These are phyloP conservation scores for Sthenelais limicola DNA, from an alignment of 2,888 invertebrate genomes.

Conservation along the genomic window DNA sequence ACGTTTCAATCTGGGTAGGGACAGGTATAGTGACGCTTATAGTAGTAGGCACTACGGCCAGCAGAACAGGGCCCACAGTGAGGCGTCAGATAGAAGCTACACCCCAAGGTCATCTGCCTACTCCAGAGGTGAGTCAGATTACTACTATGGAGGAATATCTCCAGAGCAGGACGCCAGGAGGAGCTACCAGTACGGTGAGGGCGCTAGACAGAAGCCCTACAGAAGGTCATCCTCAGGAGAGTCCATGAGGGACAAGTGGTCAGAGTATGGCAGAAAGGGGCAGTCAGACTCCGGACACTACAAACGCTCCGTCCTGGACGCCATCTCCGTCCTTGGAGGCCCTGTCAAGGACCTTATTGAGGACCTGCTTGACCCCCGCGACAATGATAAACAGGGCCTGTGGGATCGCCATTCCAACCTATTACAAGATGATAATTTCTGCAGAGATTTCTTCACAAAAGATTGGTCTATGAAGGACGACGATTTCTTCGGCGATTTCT, in stretches of 20 bases:
- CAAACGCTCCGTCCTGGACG: not conserved
- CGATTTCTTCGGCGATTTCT: slow-evolving; percentile 18
- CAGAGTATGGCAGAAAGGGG: not conserved
- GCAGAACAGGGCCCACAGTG: slow-evolving; percentile 9
- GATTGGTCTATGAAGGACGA: not conserved
- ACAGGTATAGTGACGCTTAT: too few relatives aligned
- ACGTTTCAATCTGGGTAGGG: too few relatives aligned
- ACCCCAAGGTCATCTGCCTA: not conserved
- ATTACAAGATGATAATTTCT: slow-evolving; percentile 12
- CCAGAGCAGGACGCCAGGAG: not conserved
- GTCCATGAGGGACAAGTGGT: not conserved
- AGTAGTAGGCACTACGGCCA: too few relatives aligned
- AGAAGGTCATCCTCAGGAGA: slow-evolving; percentile 3
- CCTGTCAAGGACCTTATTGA: slow-evolving; percentile 16
- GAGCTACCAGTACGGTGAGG: not conserved
- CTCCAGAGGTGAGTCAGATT: slow-evolving; percentile 4
- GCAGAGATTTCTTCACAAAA: slow-evolving; percentile 21
- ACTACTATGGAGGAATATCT: not conserved
- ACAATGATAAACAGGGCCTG: slow-evolving; percentile 6
- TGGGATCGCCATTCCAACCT: slow-evolving; percentile 22
- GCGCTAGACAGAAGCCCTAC: not conserved
- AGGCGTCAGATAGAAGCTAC: not conserved
- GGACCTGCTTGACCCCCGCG: not conserved
- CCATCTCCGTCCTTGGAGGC: too few relatives aligned
- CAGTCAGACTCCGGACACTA: too few relatives aligned